phyloP scores from a whole-genome alignment of 2,888 invertebrate species.

The Coenonympha arcania region DNA sequence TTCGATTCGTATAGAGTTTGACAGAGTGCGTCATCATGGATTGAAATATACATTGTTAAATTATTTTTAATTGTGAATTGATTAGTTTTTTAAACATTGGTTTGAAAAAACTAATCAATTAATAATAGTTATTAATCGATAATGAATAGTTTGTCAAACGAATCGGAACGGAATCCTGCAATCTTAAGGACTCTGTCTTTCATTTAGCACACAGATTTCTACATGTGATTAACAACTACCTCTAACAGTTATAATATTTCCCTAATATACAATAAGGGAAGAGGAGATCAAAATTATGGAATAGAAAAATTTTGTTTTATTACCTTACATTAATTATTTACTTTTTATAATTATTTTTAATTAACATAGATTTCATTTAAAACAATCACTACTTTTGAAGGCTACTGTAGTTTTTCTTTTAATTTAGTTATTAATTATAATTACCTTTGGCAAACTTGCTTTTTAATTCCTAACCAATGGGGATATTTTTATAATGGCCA shows the following conservation, averaged over 20 bases:
- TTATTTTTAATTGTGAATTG: no score
- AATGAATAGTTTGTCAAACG: no score
- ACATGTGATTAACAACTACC: background rate
- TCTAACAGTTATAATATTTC: constrained; percentile 7
- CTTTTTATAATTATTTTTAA: no score
- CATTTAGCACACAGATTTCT: background rate
- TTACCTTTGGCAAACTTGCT: background rate
- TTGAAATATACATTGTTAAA: no score
- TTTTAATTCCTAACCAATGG: background rate
- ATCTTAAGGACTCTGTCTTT: background rate
- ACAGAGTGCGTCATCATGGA: no score
- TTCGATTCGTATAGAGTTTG: no score
- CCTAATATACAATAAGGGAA: constrained; percentile 39
- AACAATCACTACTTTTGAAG: constrained; percentile 47
- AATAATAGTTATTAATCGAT: no score
- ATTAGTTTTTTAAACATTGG: no score
- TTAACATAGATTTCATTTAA: constrained; percentile 26
- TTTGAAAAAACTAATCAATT: no score
- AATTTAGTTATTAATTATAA: background rate
- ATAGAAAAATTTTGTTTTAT: constrained; percentile 47
- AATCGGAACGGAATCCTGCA: no score
- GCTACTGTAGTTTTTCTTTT: constrained; percentile 38
- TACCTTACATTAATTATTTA: background rate
- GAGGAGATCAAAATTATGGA: constrained; percentile 62
- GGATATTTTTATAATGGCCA: no score